Evolutionary conservation across 2,797 vertebrate species (phyloP).

Genomic region (Microcaecilia unicolor): DNA sequence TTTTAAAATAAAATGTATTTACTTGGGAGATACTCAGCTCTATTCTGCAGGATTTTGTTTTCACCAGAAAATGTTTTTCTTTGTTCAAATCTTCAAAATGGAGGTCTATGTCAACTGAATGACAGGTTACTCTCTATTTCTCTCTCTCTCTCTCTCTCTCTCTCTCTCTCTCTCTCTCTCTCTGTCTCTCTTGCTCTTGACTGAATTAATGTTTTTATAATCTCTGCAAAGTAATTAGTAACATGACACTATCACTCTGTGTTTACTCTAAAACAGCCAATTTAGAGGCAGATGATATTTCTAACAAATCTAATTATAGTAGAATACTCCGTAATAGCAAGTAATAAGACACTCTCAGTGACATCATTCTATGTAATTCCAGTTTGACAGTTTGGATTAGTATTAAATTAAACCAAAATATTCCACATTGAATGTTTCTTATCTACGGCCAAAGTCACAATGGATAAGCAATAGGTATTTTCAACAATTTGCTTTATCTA

Average conservation of each 20-base stretch:
- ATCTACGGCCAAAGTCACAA: too few species aligned
- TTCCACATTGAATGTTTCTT: too few species aligned
- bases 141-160: background rate
- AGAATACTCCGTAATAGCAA: background rate
- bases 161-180: background rate
- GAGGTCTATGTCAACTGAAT: too few species aligned
- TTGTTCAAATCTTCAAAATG: too few species aligned
- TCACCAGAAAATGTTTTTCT: too few species aligned
- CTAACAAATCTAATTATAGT: background rate
- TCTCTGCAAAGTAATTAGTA: conserved; percentile 8
- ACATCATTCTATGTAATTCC: background rate
- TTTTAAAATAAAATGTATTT: too few species aligned
- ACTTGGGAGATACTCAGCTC: too few species aligned
- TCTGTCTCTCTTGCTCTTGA: background rate
- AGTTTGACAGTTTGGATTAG: conserved; percentile 4
- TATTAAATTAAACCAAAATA: too few species aligned
- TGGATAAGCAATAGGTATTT: too few species aligned
- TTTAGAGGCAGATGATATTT: conserved; percentile 1
- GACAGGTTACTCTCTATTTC: too few species aligned
- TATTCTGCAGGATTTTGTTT: too few species aligned
- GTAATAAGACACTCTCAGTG: conserved; percentile 7
- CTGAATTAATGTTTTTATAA: background rate
- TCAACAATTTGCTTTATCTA: too few species aligned
- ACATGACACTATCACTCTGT: background rate
- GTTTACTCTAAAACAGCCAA: conserved; percentile 5